A percentile compares a stretch with the other conserved stretches of the same genome.
These are phyloP conservation scores for Atractosteus spatula DNA, from an alignment of 2,113 vertebrate genomes.

Conservation along the genomic window DNA sequence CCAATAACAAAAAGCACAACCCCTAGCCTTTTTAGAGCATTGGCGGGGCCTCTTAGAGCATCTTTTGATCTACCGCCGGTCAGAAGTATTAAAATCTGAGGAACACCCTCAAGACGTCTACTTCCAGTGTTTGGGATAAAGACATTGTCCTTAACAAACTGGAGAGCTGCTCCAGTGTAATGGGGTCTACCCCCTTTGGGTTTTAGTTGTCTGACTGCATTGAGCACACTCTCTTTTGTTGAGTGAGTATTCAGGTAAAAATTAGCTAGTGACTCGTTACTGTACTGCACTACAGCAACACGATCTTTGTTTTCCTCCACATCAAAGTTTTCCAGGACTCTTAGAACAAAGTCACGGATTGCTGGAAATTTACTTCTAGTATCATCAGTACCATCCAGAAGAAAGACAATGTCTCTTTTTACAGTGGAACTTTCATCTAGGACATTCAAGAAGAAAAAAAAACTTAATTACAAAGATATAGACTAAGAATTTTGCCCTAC, in stretches of 20 bases:
- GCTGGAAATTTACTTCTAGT: constrained; percentile 50
- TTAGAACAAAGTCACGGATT: constrained; percentile 56
- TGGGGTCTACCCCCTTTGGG: constrained; percentile 59
- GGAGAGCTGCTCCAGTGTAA: constrained; percentile 60
- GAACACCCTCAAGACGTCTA: constrained; percentile 38
- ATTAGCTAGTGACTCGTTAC: constrained; percentile 52
- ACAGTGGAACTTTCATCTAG: constrained; percentile 41
- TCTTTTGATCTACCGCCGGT: constrained; percentile 60
- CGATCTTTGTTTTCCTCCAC: constrained; percentile 56
- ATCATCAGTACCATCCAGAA: constrained; percentile 70
- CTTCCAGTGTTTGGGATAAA: constrained; percentile 49
- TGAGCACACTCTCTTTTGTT: constrained; percentile 45
- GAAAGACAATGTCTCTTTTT: constrained; percentile 65
- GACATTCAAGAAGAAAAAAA: constrained; percentile 9
- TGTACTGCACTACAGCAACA: constrained; percentile 66
- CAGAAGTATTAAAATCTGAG: constrained; percentile 60
- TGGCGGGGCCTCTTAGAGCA: constrained; percentile 53
- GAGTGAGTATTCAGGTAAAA: constrained; percentile 56
- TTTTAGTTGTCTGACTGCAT: constrained; percentile 46
- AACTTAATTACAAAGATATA: too few species aligned
- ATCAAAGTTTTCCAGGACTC: constrained; percentile 51
- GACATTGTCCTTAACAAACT: constrained; percentile 57
- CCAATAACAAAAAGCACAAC: constrained; percentile 54
- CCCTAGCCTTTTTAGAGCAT: constrained; percentile 50
- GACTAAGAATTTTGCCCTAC: too few species aligned